Evolutionary conservation across 1,140 invertebrate genomes (phyloP), one percentile per base, ranked within the genome.

Genomic region (Papilio dardanus): DNA sequence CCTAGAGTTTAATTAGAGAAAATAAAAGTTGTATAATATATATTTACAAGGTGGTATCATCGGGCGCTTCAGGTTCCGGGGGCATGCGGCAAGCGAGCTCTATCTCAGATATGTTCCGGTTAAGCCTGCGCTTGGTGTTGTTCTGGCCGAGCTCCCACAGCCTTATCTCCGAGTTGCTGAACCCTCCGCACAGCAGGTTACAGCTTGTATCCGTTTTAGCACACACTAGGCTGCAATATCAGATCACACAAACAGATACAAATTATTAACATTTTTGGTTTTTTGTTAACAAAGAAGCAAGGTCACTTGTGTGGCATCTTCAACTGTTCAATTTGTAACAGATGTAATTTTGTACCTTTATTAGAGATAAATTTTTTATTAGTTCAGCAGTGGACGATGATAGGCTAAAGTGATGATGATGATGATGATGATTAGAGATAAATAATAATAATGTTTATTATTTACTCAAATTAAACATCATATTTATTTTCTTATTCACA

Each of bases 141-240:
- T 95, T 95, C 40, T 95, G 94, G n/a, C 94, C 94, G 42, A 95
- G 94, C 76, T 94, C 94, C 95, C 95, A 96, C 8, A 96, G 79
- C 83, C 95, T 92, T 74, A 96, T 94, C 87, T 95, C 95, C 5
- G 95, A 94, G 76, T 94, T 95, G 76, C 92, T 94, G 78, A 96
- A 95, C 58, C 95, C 95, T 75, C 93, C 94, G 76, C 94, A 95
- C 76, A 95, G 81, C 81, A 94, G 93, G 76, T 95, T 95, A 87
- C 95, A 95, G 46, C 90, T 92, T 2, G 92, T 86, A 76, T 95
- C 94, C 71, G 95, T 94, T 80, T 93, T 94, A 54, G 93, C 95
- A 81, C 94, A 95, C 75, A 95, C 93, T 50, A 95, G 93, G 82
- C 95, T 95, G 81, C 28, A 94, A 88, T 50, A 77, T 71, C 74